phyloP scores from a whole-genome alignment of 2,888 invertebrate genomes.

The Sympetrum striolatum region DNA sequence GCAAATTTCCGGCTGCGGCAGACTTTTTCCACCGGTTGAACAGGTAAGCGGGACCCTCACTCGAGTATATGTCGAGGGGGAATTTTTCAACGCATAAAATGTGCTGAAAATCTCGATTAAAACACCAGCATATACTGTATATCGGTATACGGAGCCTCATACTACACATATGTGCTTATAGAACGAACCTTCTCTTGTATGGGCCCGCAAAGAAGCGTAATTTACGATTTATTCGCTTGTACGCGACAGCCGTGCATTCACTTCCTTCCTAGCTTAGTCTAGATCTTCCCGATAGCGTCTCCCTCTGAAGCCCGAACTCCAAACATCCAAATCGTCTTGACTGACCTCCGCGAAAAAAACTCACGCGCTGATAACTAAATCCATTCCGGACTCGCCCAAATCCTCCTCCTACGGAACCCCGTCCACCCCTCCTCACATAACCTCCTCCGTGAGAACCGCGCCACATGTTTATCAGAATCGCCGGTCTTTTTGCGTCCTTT shows the following conservation, averaged over 20 bases:
- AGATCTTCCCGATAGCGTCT: not conserved
- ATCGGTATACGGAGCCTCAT: too few relatives aligned
- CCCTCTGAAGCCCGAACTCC: not conserved
- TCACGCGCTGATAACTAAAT: not conserved
- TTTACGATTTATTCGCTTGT: not conserved
- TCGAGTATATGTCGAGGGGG: too few relatives aligned
- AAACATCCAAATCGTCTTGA: not conserved
- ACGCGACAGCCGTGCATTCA: not conserved
- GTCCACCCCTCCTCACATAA: not conserved
- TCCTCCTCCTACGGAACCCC: not conserved
- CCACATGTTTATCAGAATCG: conserved; percentile 34
- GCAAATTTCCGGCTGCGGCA: too few relatives aligned
- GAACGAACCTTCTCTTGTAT: too few relatives aligned
- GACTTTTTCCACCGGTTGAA: too few relatives aligned
- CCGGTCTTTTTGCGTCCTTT: not conserved
- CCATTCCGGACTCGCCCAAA: not conserved
- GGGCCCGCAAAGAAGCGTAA: too few relatives aligned
- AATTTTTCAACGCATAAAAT: too few relatives aligned
- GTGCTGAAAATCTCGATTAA: too few relatives aligned
- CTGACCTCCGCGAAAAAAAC: not conserved
- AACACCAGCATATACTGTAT: too few relatives aligned
- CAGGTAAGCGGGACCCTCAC: too few relatives aligned
- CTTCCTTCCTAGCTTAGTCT: not conserved
- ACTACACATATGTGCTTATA: too few relatives aligned
- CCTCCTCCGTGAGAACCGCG: not conserved